Base-by-base conservation (phyloP, 2,113 vertebrate genomes). In the Phoxinus phoxinus region DNA sequence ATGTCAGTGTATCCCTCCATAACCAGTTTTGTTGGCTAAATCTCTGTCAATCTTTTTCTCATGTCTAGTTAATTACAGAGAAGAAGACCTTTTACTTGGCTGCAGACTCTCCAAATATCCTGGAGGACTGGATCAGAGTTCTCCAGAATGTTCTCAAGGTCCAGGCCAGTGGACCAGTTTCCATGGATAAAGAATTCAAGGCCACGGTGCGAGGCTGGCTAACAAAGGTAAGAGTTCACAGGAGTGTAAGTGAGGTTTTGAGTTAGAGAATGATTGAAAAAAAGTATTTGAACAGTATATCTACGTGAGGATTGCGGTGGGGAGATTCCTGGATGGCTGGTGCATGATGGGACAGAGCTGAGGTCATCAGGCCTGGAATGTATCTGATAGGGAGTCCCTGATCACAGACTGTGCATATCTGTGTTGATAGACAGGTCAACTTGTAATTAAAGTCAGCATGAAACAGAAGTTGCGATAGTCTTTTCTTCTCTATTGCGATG, bases 61-160 rank as follows among this genome's bases (percentile, higher is more conserved):
- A 21, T 63, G 72, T 69, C 8, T 23, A 97, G 97, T 90, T 97
- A 80, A 90, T 96, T 56, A 96, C 97, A 59, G 96, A 97, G 92
- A 97, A 96, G 91, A 96, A 96, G 94, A 97, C 94, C 0, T 96
- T 96, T 89, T 97, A 94, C 90, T 90, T 97, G 91, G 96, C 96
- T 27, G 96, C 96, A 6, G 97, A 97, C 86, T 97, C 97, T 21
- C 96, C 96, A 74, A 97, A 95, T 90, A 96, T 97, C 89, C 91
- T 97, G 90, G 97, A 97, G 88, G 97, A 97, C 88, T 97, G 97
- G 96, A 96, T 97, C 94, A 90, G 95, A 76, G 95, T 97, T 82
- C 94, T 97, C 3, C 96, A 97, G 92, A 97, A 95, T 84, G 92
- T 97, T 8, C 94, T 97, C 77, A 96, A 94, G 87, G 96, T 97